Base-by-base conservation (phyloP, 2,888 invertebrate species). In the Conchocele bisecta region DNA sequence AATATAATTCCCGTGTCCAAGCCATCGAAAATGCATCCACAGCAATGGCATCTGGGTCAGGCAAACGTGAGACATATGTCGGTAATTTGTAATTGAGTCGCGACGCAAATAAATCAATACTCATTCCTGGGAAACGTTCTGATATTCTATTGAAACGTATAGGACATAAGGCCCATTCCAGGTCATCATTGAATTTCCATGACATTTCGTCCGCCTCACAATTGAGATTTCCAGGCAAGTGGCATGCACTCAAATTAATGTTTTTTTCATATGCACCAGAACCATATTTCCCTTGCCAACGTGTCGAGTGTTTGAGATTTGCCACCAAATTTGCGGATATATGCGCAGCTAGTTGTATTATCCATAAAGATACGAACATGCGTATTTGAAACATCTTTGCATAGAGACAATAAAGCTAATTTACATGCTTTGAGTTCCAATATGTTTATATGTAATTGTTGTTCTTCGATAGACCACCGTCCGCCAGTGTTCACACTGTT, bases 261-360 rank as follows among this genome's bases (percentile, higher is more conserved):
- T 63, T 22, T 31, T 22, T 31, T 1, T 44, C 46, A n/a, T 9
- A 65, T 61, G 26, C 60, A 67, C 69, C 69, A 75, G 3, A n/a
- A 20, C 69, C 66, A 58, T 9, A 64, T 61, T 15, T 57, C 54
- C 26, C 31, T 28, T 15, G 57, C 69, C 31, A 69, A 22, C 29
- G 22, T 7, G 35, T 73, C 59, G 15, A 75, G 29, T 11, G 48
- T 42, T 22, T 15, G 3, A 22, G 42, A 58, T 26, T 57, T 65
- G 11, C 75, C 75, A n/a, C 75, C 75, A 42, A 61, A 57, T 22
- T 70, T 66, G 42, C 53, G 53, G 2, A 75, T 61, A 24, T 75
- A 75, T 39, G 65, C 42, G 37, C 65, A 61, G 26, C 56, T 61
- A 17, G 65, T 66, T 24, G 69, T 69, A 29, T 65, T 75, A 33